Conservation (phyloP, 1,140 invertebrate genomes). For the Eueides isabella region DNA sequence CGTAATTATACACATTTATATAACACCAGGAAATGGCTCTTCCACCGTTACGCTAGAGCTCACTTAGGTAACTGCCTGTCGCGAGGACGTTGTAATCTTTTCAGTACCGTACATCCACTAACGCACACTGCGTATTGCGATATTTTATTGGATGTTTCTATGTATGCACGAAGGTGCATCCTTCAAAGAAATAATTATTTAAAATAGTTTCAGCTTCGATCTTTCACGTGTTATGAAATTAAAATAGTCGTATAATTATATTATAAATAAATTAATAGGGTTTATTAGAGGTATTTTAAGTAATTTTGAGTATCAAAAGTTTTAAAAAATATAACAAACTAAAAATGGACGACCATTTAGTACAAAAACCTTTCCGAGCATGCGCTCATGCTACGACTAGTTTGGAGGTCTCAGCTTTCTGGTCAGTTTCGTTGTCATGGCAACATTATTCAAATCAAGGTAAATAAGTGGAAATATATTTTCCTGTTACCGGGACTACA, state of each 20-base stretch:
- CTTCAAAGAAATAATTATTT: not conserved
- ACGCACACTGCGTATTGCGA: not conserved
- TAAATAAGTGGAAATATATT: not conserved
- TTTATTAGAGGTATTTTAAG: not conserved
- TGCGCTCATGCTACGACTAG: not conserved
- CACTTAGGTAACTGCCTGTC: not conserved
- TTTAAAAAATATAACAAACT: not conserved
- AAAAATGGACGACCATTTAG: not conserved
- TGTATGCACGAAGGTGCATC: not conserved
- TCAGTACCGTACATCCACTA: not conserved
- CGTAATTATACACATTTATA: not conserved
- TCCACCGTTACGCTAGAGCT: conserved; percentile 9
- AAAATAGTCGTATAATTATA: not conserved
- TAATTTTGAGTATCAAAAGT: not conserved
- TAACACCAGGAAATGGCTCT: conserved; percentile 7
- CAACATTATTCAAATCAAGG: not conserved
- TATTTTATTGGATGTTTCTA: conserved; percentile 1
- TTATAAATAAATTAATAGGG: not conserved
- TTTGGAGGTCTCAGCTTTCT: not conserved
- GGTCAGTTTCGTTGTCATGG: conserved; percentile 11
- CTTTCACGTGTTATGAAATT: not conserved
- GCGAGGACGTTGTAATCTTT: conserved; percentile 2
- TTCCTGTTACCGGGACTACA: too few relatives aligned
- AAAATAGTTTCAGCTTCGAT: not conserved
- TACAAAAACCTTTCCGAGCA: not conserved